Base-by-base conservation (phyloP, 2,797 vertebrate genomes). In the Numenius phaeopus region DNA sequence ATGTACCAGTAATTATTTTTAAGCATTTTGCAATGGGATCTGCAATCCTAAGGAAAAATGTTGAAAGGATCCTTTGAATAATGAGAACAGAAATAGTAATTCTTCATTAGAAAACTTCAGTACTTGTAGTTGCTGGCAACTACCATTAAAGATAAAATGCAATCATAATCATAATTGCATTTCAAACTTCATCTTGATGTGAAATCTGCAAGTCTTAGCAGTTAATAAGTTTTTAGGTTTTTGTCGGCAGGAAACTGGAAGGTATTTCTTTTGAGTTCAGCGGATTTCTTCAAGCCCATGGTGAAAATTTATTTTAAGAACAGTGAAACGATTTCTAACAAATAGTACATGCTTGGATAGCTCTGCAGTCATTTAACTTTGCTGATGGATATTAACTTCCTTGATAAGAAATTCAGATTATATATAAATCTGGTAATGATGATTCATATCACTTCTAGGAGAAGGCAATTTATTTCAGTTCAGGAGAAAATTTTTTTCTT, bases 381-480 rank as follows among this genome's bases (percentile, higher is more conserved):
- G 67, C 47, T 89, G 81, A 93, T 70, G 75, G 39, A 50, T 90
- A 93, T 92, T 92, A 96, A 84, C 66, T 79, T 76, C 37, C 77
- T 82, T 89, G 59, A 89, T 70, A 89, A 91, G 81, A 94, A 94
- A 91, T 85, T 83, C 75, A 80, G 78, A 95, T 92, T 91, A 91
- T 46, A 52, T 57, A 87, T 92, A 91, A 94, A 96, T 89, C 87
- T 89, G 17, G 24, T 87, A 94, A 94, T 89, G 89, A 73, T 76
- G 66, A 96, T 96, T 94, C 87, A 91, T 89, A 87, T 64, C 70
- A 87, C 75, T 95, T 90, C 83, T 89, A 87, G 50, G n/a, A 89
- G 44, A 87, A 89, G 49, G 42, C n/a, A 88, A 89, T 92, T 94
- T 89, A 83, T 95, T 88, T 92, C 40, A 37, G 44, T 72, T 91